Percentiles rank a stretch among this genome's conserved stretches.
Conservation (phyloP, 2,113 vertebrate species). For the Mixornis gularis region DNA sequence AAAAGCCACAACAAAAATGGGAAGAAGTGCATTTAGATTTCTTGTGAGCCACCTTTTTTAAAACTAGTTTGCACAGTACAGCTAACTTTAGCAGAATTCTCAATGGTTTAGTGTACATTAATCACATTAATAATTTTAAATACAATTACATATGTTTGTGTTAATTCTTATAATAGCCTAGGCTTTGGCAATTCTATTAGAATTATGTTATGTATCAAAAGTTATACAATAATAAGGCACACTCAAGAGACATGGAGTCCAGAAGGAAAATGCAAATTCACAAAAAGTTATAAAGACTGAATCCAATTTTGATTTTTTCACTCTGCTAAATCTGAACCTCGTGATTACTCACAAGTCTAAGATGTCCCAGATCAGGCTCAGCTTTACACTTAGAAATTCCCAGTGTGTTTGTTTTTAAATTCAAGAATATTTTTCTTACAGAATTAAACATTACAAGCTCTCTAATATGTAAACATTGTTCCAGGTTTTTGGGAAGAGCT, state of each 20-base stretch:
- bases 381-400: not conserved
- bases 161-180: not conserved
- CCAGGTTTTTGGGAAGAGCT: not conserved
- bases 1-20: not conserved
- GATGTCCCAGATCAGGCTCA: not conserved
- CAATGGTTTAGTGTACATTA: not conserved
- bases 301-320: not conserved
- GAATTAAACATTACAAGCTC: not conserved
- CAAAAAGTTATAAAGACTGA: not conserved
- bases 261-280: not conserved
- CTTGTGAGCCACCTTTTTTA: not conserved
- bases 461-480: not conserved
- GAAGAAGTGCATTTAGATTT: not conserved
- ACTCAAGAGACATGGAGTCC: not conserved
- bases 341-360: not conserved
- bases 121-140: not conserved
- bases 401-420: not conserved
- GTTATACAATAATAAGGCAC: not conserved
- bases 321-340: not conserved
- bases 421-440: not conserved
- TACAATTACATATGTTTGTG: not conserved
- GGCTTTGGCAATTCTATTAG: not conserved
- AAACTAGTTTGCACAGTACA: not conserved
- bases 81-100: not conserved
- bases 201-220: not conserved